These are phyloP conservation scores for Tympanoctomys barrerae DNA, from an alignment of 2,797 vertebrate species.

Conservation along the genomic window DNA sequence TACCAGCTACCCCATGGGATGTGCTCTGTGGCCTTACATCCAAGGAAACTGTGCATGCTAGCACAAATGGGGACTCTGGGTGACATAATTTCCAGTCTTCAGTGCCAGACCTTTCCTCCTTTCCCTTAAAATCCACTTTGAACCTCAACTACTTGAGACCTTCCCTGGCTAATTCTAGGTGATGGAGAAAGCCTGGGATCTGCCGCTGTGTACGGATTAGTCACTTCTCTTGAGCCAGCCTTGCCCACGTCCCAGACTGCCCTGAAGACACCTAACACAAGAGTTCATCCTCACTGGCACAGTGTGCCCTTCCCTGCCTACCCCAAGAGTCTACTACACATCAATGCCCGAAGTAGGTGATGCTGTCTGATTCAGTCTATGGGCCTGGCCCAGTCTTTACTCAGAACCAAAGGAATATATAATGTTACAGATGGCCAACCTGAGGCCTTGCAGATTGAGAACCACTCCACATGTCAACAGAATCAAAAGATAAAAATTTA, in stretches of 20 bases:
- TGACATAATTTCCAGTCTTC: not conserved
- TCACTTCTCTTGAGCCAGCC: not conserved
- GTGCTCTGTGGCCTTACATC: not conserved
- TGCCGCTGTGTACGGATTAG: not conserved
- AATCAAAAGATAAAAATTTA: not conserved
- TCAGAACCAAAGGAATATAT: not conserved
- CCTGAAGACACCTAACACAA: not conserved
- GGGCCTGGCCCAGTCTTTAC: not conserved
- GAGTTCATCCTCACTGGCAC: not conserved
- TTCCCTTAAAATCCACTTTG: not conserved
- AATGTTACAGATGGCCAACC: not conserved
- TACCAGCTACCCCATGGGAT: not conserved
- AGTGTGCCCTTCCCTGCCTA: not conserved
- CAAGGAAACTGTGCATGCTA: accelerated
- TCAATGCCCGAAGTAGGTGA: not conserved
- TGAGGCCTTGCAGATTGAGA: not conserved
- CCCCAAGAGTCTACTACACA: not conserved
- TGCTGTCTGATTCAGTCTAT: not conserved
- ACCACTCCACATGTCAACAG: not conserved
- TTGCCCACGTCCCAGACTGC: not conserved
- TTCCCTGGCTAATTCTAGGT: not conserved
- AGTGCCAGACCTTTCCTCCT: not conserved
- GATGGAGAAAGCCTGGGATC: not conserved
- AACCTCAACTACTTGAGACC: not conserved
- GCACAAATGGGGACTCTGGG: not conserved